These are phyloP conservation scores for Tipula lateralis DNA, from an alignment of 2,888 invertebrate species.

Conservation along the genomic window DNA sequence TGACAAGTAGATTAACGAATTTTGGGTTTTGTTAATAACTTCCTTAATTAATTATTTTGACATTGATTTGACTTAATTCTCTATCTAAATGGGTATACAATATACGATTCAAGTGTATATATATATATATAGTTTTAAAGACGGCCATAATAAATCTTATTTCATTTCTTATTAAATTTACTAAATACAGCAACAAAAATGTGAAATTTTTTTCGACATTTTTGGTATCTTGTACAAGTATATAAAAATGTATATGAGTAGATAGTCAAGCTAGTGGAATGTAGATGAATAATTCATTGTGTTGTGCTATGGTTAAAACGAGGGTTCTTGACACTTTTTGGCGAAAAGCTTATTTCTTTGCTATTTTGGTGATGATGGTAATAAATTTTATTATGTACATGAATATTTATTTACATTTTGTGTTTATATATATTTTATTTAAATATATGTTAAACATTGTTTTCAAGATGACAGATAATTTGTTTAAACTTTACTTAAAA, in stretches of 20 bases:
- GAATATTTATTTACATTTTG: background rate
- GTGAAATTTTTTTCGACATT: background rate
- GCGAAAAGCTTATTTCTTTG: background rate
- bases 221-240: background rate
- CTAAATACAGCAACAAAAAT: background rate
- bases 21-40: background rate
- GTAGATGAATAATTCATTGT: background rate
- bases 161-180: background rate
- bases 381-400: slow-evolving; percentile 4
- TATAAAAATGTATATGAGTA: too few species aligned
- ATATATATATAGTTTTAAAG: background rate
- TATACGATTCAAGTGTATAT: too few species aligned
- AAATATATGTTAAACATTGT: background rate
- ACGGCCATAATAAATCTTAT: background rate
- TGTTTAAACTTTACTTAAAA: background rate
- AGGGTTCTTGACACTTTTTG: background rate
- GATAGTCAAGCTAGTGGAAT: background rate
- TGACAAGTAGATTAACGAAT: background rate
- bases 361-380: background rate
- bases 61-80: background rate
- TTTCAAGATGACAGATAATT: background rate
- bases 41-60: slow-evolving; percentile 8
- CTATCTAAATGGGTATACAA: too few species aligned
- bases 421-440: background rate
- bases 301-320: background rate